Percentiles rank a stretch among this genome's conserved stretches.
phyloP scores from a whole-genome alignment of 2,113 vertebrate genomes.

The Heloderma charlesbogerti region DNA sequence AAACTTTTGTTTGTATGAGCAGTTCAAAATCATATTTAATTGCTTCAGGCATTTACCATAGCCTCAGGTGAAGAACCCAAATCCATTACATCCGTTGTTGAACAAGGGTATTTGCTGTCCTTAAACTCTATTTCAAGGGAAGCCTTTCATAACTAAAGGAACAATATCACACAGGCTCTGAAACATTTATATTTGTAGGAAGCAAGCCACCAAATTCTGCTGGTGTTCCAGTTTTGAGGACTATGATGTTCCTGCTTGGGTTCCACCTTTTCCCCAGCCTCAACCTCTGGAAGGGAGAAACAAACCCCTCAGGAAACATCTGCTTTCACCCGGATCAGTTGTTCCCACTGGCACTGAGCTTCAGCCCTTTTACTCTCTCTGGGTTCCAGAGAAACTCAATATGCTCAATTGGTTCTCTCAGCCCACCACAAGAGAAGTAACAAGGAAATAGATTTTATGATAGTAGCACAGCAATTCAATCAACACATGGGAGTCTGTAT shows the following conservation, averaged over 20 bases:
- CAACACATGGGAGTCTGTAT: too few species aligned
- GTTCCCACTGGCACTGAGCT: too few species aligned
- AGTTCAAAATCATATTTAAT: background rate
- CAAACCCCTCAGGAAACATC: too few species aligned
- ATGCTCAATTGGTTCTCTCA: too few species aligned
- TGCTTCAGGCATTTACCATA: background rate
- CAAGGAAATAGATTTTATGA: too few species aligned
- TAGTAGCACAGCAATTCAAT: too few species aligned
- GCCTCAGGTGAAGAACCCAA: background rate
- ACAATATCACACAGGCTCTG: background rate
- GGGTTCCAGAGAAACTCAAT: too few species aligned
- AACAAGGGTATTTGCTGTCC: background rate
- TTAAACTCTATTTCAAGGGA: background rate
- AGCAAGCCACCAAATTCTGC: background rate
- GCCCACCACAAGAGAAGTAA: too few species aligned
- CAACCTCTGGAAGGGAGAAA: too few species aligned
- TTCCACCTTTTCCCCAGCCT: too few species aligned
- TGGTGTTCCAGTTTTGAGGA: background rate
- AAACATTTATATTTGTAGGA: background rate
- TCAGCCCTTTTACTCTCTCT: too few species aligned
- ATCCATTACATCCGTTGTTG: background rate
- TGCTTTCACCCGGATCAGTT: too few species aligned
- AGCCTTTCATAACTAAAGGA: background rate
- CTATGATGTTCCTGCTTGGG: background rate
- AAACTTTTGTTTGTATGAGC: background rate